phyloP scores from a whole-genome alignment of 2,113 vertebrate genomes.

The Orthonyx spaldingii region DNA sequence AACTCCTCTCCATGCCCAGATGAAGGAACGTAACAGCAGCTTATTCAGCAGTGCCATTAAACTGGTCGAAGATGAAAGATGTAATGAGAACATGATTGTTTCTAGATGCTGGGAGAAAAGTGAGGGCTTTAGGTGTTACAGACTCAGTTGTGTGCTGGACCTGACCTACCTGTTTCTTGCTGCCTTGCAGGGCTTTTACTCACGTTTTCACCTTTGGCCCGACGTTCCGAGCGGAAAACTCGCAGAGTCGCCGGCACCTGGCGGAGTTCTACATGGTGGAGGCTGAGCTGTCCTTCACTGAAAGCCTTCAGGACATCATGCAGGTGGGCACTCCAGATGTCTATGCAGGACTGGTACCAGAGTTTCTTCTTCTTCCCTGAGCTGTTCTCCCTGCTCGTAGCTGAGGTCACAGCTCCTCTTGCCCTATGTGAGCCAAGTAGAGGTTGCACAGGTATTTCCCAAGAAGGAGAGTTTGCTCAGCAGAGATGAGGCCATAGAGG shows the following conservation, averaged over 20 bases:
- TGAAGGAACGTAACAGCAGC: background rate
- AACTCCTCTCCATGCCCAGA: background rate
- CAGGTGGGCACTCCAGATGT: constrained; percentile 69
- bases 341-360: background rate
- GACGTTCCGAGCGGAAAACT: constrained; percentile 92
- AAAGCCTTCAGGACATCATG: constrained; percentile 86
- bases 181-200: constrained; percentile 82
- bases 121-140: background rate
- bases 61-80: background rate
- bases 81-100: background rate
- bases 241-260: constrained; percentile 90
- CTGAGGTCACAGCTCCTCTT: background rate
- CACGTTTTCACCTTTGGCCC: constrained; percentile 93
- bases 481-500: background rate
- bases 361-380: background rate
- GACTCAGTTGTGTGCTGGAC: background rate
- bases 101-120: background rate
- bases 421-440: background rate
- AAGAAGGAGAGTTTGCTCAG: background rate
- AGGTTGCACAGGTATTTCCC: background rate
- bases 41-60: background rate
- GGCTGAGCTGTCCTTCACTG: constrained; percentile 89
- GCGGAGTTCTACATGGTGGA: constrained; percentile 98
- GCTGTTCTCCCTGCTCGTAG: background rate
- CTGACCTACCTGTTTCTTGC: background rate